Conservation (phyloP, 2,888 invertebrate species). For the Dorcus parallelipipedus region DNA sequence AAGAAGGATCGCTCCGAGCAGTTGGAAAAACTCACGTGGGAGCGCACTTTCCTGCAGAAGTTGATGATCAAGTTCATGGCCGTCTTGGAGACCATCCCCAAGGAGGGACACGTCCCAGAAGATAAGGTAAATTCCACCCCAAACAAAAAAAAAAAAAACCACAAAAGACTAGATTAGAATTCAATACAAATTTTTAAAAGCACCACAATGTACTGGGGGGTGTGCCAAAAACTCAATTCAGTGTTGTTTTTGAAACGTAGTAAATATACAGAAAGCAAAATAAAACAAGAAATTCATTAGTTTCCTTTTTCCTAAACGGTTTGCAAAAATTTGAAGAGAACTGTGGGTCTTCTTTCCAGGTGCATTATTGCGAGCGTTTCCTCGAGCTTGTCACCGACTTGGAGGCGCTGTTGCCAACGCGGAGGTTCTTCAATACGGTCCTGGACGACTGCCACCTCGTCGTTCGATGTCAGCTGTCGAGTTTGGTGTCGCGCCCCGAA, state of each 20-base stretch:
- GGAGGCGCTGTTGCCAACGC: slow-evolving; percentile 90
- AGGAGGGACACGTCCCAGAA: slow-evolving; percentile 57
- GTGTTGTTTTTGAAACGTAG: no score
- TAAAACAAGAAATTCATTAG: no score
- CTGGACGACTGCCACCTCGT: slow-evolving; percentile 94
- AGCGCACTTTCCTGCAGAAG: slow-evolving; percentile 78
- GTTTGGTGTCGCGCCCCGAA: slow-evolving; percentile 69
- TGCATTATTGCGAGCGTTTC: slow-evolving; percentile 90
- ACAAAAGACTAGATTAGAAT: no score
- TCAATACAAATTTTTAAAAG: not conserved
- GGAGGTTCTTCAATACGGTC: slow-evolving; percentile 94
- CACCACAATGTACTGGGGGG: no score
- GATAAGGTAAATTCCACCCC: slow-evolving; percentile 48
- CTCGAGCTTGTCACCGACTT: slow-evolving; percentile 94
- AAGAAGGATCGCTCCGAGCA: slow-evolving; percentile 76
- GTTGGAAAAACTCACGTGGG: slow-evolving; percentile 73
- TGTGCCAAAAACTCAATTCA: no score
- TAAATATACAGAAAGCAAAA: not conserved
- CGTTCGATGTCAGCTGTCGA: slow-evolving; percentile 80
- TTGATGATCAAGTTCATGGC: slow-evolving; percentile 86
- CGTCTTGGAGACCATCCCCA: slow-evolving; percentile 72
- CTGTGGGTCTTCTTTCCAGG: slow-evolving; percentile 39
- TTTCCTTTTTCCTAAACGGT: no score
- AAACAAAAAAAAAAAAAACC: no score
- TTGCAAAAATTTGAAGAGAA: not conserved